A percentile compares a stretch with the other conserved stretches of the same genome.
Conservation (phyloP, 2,888 invertebrate species). For the Orchesella flavescens region DNA sequence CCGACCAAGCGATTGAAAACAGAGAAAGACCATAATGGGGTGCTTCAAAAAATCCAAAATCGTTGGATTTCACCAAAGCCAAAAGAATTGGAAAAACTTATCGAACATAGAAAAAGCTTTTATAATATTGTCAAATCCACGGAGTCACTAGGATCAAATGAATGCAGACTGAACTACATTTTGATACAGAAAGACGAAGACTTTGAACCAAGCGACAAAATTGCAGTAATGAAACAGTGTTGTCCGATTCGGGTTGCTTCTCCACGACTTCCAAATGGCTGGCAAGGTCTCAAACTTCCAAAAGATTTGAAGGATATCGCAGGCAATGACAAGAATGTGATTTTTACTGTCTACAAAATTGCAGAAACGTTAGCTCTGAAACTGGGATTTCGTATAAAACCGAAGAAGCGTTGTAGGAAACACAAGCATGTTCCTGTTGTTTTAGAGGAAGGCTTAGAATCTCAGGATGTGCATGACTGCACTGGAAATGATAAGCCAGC, state of each 20-base stretch:
- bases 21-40: background rate
- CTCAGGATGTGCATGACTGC: no score
- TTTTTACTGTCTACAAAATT: constrained; percentile 41
- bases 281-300: constrained; percentile 49
- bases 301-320: background rate
- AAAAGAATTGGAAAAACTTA: constrained; percentile 37
- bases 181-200: constrained; percentile 23
- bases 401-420: constrained; percentile 43
- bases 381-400: constrained; percentile 47
- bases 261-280: background rate
- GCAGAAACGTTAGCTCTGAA: constrained; percentile 53
- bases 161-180: constrained; percentile 8
- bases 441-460: no score
- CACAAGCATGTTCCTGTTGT: no score
- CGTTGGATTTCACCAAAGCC: constrained; percentile 60
- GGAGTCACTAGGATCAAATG: background rate
- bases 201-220: constrained; percentile 31
- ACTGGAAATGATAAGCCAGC: no score
- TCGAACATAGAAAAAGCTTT: constrained; percentile 32
- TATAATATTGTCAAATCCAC: background rate
- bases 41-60: background rate
- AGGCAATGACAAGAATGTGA: background rate
- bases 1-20: background rate
- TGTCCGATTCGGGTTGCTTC: background rate
- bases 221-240: constrained; percentile 37